These are phyloP conservation scores for Leptopilina syphax DNA, from an alignment of 2,888 invertebrate species.

Conservation along the genomic window DNA sequence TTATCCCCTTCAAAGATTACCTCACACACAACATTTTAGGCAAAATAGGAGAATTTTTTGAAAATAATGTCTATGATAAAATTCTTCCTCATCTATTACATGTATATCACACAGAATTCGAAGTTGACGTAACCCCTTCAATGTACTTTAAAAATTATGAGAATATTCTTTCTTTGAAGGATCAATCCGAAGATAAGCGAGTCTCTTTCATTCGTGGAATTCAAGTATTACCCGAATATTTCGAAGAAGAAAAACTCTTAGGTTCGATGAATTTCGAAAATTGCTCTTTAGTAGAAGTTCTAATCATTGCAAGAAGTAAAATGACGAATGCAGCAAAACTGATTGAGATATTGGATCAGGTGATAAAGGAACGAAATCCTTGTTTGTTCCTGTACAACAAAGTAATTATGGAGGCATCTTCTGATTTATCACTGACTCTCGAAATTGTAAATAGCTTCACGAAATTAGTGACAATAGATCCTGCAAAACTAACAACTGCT, in stretches of 20 bases:
- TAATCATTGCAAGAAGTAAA: constrained; percentile 27
- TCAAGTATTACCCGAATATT: constrained; percentile 12
- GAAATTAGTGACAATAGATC: not conserved
- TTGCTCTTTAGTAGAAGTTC: constrained; percentile 2
- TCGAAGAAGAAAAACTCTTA: constrained; percentile 10
- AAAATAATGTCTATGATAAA: not conserved
- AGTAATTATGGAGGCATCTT: not conserved
- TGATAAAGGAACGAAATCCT: constrained; percentile 6
- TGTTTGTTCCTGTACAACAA: constrained; percentile 6
- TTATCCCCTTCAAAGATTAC: not conserved
- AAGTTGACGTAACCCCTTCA: constrained; percentile 21
- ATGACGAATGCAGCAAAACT: not conserved
- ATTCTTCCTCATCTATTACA: constrained; percentile 21
- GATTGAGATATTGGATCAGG: constrained; percentile 22
- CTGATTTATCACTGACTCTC: not conserved
- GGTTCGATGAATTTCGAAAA: not conserved
- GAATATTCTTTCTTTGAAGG: not conserved
- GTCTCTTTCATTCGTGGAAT: constrained; percentile 3
- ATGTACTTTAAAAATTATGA: constrained; percentile 42
- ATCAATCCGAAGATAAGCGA: not conserved
- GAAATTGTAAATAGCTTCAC: constrained; percentile 27
- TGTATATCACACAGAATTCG: constrained; percentile 20
- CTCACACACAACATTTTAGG: constrained; percentile 47
- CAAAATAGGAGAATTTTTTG: constrained; percentile 11
- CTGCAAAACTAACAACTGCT: constrained; percentile 9